Conservation (phyloP, 2,888 invertebrate genomes). For the Leptopterna dolabrata region DNA sequence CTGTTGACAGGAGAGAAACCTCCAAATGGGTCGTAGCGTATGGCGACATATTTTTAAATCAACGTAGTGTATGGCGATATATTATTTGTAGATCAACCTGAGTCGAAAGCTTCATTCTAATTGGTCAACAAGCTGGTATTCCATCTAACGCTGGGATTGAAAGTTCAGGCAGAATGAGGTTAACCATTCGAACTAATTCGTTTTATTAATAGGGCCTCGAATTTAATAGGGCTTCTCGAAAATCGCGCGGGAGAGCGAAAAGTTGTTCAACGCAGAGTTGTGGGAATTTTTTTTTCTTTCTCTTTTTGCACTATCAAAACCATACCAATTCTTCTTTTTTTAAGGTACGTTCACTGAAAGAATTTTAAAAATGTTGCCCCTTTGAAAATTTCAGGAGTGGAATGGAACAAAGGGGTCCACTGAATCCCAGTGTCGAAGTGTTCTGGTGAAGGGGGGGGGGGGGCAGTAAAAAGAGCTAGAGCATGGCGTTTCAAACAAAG, state of each 20-base stretch:
- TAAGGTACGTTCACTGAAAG: conserved; percentile 17
- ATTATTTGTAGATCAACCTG: too few relatives aligned
- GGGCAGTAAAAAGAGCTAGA: conserved; percentile 18
- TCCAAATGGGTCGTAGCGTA: too few relatives aligned
- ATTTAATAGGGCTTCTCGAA: background rate
- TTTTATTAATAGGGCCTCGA: too few relatives aligned
- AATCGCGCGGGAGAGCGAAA: background rate
- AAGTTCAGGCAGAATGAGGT: too few relatives aligned
- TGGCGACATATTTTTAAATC: too few relatives aligned
- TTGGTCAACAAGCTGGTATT: too few relatives aligned
- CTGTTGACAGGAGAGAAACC: too few relatives aligned
- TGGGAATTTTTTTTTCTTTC: background rate
- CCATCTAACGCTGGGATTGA: too few relatives aligned
- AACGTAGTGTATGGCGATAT: too few relatives aligned
- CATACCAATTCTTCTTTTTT: background rate
- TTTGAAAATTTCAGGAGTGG: conserved; percentile 19
- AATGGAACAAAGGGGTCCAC: conserved; percentile 11
- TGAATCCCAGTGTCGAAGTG: background rate
- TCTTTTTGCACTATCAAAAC: background rate
- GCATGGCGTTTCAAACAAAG: conserved; percentile 40
- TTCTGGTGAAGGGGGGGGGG: background rate
- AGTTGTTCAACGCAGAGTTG: background rate
- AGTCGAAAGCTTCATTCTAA: too few relatives aligned
- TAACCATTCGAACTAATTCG: too few relatives aligned
- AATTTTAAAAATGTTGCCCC: conserved; percentile 37